Evolutionary conservation across 2,113 vertebrate species (phyloP), one percentile per base, ranked within the genome.

Genomic region (Paracanthobrama guichenoti): DNA sequence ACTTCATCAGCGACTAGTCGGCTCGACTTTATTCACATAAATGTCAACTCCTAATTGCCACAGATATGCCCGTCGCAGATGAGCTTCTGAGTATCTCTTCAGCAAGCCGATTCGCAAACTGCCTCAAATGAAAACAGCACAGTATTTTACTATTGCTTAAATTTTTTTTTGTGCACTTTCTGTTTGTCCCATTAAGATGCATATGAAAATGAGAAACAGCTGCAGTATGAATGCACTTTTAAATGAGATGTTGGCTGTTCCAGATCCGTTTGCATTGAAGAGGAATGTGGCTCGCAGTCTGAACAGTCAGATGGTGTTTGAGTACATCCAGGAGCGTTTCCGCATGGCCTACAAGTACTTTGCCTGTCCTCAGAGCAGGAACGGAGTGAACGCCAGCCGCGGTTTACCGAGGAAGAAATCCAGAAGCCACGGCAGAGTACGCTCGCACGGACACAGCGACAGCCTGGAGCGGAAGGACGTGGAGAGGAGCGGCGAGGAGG

Each of bases 271-370:
- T 95, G 96, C 97, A 87, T 89, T 98, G 91, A 99, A 99, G 94
- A 97, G 97, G 92, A 99, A 99, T 71, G 97, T 99, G 87, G 98
- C 97, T 59, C 96, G 98, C 53, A 99, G 98, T 90, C 93, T 99
- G 83, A 99, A 99, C 93, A 99, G 97, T 93, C 98, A 99, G 90
- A 98, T 99, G 97, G 98, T 99, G 75, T 99, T 97, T 59, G 98
- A 99, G 91, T 99, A 99, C 93, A 96, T 99, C 91, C 96, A 97
- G 93, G 98, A 99, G 91, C 95, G 98, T 79, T 97, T 99, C 91
- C 96, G 97, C 73, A 94, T 94, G 35, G 96, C 98, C 0, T 99
- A 99, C 93, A 96, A 96, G 75, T 99, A 99, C 93, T 99, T 99
- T 87, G 98, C 98, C 7, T 96, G 96, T 89, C 97, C 96, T 77